Evolutionary conservation across 2,888 invertebrate species (phyloP).

Genomic region (Busseola fusca): DNA sequence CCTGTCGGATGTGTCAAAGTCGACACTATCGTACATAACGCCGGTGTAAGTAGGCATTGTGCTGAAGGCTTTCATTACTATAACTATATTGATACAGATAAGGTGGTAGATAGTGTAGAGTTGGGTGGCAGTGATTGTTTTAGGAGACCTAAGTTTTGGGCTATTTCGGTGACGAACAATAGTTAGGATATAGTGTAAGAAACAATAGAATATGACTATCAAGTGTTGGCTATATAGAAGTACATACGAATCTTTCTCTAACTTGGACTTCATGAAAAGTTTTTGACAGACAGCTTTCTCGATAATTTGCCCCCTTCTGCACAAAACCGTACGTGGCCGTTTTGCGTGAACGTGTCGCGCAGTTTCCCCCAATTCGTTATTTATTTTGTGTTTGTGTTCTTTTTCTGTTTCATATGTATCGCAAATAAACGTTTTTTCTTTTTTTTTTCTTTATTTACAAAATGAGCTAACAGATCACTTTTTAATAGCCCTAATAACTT

Average conservation of each 20-base stretch:
- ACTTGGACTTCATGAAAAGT: neutral
- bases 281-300: neutral
- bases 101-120: slow-evolving; percentile 3
- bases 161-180: neutral
- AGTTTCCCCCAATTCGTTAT: too few relatives aligned
- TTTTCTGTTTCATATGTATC: too few relatives aligned
- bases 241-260: neutral
- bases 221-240: neutral
- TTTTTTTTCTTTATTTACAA: too few relatives aligned
- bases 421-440: too few relatives aligned
- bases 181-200: neutral
- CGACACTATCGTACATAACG: slow-evolving; percentile 42
- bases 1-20: slow-evolving; percentile 45
- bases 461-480: neutral
- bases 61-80: slow-evolving; percentile 34
- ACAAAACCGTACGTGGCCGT: too few relatives aligned
- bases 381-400: too few relatives aligned
- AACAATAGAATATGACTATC: neutral
- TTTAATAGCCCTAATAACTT: too few relatives aligned
- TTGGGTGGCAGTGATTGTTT: slow-evolving; percentile 36
- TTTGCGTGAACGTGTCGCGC: too few relatives aligned
- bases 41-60: slow-evolving; percentile 41
- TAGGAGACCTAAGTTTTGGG: slow-evolving; percentile 11
- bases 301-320: neutral
- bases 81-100: slow-evolving; percentile 27